Base-by-base conservation (phyloP, 1,140 invertebrate genomes). In the Drosophila teissieri region DNA sequence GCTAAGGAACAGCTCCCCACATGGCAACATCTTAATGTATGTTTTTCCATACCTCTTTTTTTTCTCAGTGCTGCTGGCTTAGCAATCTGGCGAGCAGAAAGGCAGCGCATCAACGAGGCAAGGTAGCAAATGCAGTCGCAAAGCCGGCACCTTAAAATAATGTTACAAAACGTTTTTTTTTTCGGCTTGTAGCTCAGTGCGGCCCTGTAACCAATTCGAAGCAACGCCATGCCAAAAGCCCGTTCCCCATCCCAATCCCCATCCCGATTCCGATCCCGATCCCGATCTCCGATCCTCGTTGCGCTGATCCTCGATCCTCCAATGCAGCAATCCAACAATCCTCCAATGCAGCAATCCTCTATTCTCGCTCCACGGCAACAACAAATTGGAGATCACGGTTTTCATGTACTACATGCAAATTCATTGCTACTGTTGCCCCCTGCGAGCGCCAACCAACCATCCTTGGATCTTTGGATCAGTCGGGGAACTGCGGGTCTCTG, bases 321-420 rank as follows among this genome's bases (percentile, higher is more conserved):
- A 19, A 2, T 19, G 19, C 19, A 19, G 19, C 19, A 19, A 19
- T 19, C 19, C 19, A 19, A 19, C 19, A 19, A 19, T 19, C 1
- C 19, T 19, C 19, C 19, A 19, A 19, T 19, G 19, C 19, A 19
- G 19, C 19, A 36, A 40, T 12, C 53, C 49, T 22, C 34, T 14
- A 19, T 51, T 39, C 31, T 36, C 36, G 45, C 45, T 27, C 34
- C 39, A 39, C 24, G 34, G 57, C 73, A 77, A 73, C 83, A 88
- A 88, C 83, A 91, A 91, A 91, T 91, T 91, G 89, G 69, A 86
- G 90, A 91, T 91, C 90, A 91, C 90, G 90, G 89, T 90, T 91
- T 91, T 86, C 90, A 90, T 91, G 90, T 91, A 90, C 63, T 90
- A 91, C 90, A 91, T 91, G 89, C 76, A 91, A 91, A 91, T 91